These are phyloP conservation scores for Lonchura striata DNA, from an alignment of 2,113 vertebrate species.

Conservation along the genomic window DNA sequence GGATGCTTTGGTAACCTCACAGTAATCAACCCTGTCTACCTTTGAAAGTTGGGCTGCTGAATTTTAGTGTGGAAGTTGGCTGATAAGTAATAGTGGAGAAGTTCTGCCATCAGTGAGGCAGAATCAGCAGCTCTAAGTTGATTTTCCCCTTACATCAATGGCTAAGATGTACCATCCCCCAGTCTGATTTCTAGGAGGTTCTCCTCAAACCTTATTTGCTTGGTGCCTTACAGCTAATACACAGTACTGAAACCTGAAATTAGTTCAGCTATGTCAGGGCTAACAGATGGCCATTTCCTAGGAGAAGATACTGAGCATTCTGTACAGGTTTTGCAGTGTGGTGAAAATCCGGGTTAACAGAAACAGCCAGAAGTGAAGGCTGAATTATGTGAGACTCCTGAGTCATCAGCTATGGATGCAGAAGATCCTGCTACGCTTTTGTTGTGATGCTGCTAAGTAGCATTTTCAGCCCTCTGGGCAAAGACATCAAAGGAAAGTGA, in stretches of 20 bases:
- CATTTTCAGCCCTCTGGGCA: slow-evolving; percentile 47
- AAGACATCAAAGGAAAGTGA: not conserved
- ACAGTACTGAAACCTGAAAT: not conserved
- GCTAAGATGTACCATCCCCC: not conserved
- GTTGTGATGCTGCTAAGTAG: slow-evolving; percentile 24
- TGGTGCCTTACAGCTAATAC: not conserved
- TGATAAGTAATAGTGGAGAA: not conserved
- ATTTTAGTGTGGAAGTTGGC: not conserved
- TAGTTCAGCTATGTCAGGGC: not conserved
- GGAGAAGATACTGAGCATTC: not conserved
- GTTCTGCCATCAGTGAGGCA: not conserved
- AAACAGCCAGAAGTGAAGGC: not conserved
- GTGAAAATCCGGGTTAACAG: slow-evolving; percentile 29
- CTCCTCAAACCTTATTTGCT: not conserved
- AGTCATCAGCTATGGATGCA: slow-evolving; percentile 37
- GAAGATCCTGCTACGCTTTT: not conserved
- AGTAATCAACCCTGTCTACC: not conserved
- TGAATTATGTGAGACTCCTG: not conserved
- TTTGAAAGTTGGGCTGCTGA: not conserved
- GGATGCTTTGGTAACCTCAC: not conserved
- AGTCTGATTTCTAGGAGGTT: not conserved
- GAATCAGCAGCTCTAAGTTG: not conserved
- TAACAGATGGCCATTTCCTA: not conserved
- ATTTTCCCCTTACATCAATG: not conserved
- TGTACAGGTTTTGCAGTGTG: not conserved